A percentile compares a stretch with the other conserved stretches of the same genome.
Evolutionary conservation across 2,113 vertebrate species (phyloP).

Genomic region (Lates calcarifer): DNA sequence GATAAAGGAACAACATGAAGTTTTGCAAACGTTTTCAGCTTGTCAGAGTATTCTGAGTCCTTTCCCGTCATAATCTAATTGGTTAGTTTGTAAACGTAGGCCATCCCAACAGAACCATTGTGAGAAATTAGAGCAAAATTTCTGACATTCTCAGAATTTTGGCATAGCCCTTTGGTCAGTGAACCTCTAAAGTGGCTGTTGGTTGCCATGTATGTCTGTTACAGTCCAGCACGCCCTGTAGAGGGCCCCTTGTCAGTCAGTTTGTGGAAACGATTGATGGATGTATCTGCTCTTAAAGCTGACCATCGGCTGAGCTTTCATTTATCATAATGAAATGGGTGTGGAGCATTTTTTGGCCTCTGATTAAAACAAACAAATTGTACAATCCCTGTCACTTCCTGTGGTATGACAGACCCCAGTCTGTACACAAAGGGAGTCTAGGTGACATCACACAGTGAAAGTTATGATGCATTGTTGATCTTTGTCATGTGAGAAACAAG

Average conservation of each 20-base stretch:
- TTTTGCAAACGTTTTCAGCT: no score
- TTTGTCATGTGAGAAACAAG: not conserved
- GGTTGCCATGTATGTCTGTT: no score
- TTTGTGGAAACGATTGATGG: not conserved
- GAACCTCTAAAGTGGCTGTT: no score
- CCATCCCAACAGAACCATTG: no score
- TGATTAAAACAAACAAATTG: not conserved
- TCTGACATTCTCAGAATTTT: no score
- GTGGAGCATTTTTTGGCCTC: not conserved
- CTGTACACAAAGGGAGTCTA: not conserved
- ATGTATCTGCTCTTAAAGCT: not conserved
- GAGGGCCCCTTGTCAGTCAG: not conserved
- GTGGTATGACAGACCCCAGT: not conserved
- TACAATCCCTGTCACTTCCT: slow-evolving; percentile 9
- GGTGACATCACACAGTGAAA: not conserved
- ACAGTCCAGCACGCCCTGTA: no score
- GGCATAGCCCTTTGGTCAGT: no score
- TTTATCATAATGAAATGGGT: not conserved
- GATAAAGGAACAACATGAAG: no score
- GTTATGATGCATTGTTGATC: not conserved
- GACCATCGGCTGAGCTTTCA: not conserved
- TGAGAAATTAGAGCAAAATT: no score
- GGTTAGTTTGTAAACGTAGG: no score
- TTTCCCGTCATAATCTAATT: no score
- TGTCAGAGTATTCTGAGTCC: no score